Percentiles rank a stretch among this genome's conserved stretches.
phyloP scores from a whole-genome alignment of 2,113 vertebrate species.

The Chionomys nivalis region DNA sequence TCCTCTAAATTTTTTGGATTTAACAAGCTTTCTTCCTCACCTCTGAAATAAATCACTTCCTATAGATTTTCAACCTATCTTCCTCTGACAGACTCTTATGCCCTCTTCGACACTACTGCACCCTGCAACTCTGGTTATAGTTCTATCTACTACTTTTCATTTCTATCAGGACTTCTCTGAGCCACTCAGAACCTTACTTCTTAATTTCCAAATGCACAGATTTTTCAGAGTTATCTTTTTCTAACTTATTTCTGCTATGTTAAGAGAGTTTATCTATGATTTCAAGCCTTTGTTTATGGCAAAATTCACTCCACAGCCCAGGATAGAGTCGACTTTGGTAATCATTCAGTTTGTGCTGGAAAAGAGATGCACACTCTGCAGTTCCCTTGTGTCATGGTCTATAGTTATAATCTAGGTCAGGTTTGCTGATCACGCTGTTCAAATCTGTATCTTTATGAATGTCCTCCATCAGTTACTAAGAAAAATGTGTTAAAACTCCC shows the following conservation, averaged over 20 bases:
- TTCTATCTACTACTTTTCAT: not conserved
- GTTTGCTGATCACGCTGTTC: not conserved
- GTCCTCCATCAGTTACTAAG: not conserved
- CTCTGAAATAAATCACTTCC: not conserved
- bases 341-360: not conserved
- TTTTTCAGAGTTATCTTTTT: conserved; percentile 13
- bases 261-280: conserved; percentile 7
- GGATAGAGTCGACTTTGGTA: not conserved
- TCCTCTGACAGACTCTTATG: not conserved
- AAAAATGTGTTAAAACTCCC: conserved; percentile 24
- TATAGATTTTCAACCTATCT: not conserved
- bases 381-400: not conserved
- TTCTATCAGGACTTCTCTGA: not conserved
- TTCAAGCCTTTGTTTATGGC: not conserved
- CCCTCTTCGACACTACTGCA: not conserved
- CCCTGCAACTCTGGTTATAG: not conserved
- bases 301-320: not conserved
- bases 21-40: not conserved
- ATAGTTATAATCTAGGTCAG: not conserved
- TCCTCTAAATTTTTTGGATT: not conserved
- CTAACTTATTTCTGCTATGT: conserved; percentile 6
- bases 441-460: conserved; percentile 16
- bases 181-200: not conserved
- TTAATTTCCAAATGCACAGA: not conserved
- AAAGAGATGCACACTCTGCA: not conserved